These are phyloP conservation scores for Exaiptasia diaphana DNA, from an alignment of 64 coral and sea anemone species.

Conservation along the genomic window DNA sequence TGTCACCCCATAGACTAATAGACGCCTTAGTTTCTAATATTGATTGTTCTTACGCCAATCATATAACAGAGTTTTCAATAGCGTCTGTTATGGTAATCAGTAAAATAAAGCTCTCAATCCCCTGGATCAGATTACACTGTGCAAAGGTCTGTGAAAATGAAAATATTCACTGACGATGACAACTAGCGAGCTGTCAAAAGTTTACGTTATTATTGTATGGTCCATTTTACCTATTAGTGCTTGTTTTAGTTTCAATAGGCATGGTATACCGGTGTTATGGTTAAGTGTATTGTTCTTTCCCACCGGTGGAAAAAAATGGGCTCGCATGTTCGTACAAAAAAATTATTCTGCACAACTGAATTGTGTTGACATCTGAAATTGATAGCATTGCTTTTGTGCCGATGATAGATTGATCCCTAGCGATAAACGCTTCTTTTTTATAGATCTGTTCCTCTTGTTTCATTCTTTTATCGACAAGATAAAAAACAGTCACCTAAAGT, in stretches of 20 bases:
- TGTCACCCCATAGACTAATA: constrained; percentile 41
- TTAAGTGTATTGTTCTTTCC: too few species aligned
- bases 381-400: neutral
- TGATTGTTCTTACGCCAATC: constrained; percentile 59
- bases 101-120: constrained; percentile 21
- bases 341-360: too few species aligned
- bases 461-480: neutral
- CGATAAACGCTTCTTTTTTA: constrained; percentile 40
- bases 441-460: neutral
- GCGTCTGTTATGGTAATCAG: constrained; percentile 61
- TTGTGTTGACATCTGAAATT: neutral
- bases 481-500: neutral
- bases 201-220: too few species aligned
- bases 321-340: too few species aligned
- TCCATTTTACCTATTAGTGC: too few species aligned
- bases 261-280: too few species aligned
- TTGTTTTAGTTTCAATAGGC: too few species aligned
- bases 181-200: too few species aligned
- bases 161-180: constrained; percentile 23
- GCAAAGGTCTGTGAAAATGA: neutral
- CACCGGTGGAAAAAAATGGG: too few species aligned
- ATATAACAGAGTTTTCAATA: constrained; percentile 30
- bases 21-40: constrained; percentile 41
- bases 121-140: neutral
- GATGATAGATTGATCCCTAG: constrained; percentile 45